Evolutionary conservation across 2,113 vertebrate species (phyloP), one percentile per base, ranked within the genome.

Genomic region (Perccottus glenii): DNA sequence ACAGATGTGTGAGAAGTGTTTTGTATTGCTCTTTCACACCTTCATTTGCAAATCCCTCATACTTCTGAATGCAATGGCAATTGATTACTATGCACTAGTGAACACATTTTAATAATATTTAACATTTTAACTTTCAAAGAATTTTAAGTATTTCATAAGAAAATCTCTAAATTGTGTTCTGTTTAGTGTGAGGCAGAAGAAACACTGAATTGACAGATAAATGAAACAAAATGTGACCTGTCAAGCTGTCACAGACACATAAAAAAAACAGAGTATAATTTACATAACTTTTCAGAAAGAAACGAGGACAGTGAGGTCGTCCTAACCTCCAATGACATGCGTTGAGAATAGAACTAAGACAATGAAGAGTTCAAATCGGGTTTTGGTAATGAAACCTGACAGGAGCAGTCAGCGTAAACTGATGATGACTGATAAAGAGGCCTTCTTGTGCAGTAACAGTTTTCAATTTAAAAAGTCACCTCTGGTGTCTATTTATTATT

Each of bases 261-360:
- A 40, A 55, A 52, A 62, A 15, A 36, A 36, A 27, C 1, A 27
- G 19, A 27, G 19, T 27, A 27, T 27, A 27, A 27, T 55, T 36
- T 9, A 11, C 33, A 6, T 2, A 55, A 55, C 36, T 55, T 55
- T 55, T 14, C 52, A n/a, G 35, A 9, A 7, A 3, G 19, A 51
- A 51, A 59, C 11, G 14, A 60, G 12, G 74, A 67, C 19, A 35
- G 16, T 56, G 11, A 67, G 69, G 64, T 72, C 35, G 4, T 6
- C 0, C 6, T 47, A 56, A 70, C 65, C 62, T 57, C 51, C 53
- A 14, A 42, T 42, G 38, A 43, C 47, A 60, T 12, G 11, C 11
- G 46, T 49, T 9, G 11, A 6, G 6, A 61, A 57, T 43, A 60
- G 51, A 0, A 1, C 14, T 11, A 59, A 63, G 42, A 12, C 33